Conservation (phyloP, 2,113 vertebrate genomes). For the Tautogolabrus adspersus region DNA sequence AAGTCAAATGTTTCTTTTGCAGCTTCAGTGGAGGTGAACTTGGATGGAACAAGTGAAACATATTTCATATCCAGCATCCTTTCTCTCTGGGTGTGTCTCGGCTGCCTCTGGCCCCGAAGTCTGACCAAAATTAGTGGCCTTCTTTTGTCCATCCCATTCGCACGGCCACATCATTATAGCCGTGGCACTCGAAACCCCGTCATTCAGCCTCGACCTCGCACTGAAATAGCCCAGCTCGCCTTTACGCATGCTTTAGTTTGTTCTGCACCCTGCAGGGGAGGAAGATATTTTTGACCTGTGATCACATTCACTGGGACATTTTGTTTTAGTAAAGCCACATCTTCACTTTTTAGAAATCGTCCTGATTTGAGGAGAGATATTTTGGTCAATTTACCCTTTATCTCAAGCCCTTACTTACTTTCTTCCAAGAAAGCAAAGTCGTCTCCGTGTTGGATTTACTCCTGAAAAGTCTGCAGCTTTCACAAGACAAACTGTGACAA, state of each 20-base stretch:
- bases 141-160: slow-evolving; percentile 74
- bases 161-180: slow-evolving; percentile 82
- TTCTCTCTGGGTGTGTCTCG: slow-evolving; percentile 78
- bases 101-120: slow-evolving; percentile 61
- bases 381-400: background rate
- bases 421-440: too few species aligned
- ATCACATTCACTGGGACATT: slow-evolving; percentile 36
- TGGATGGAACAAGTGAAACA: slow-evolving; percentile 13
- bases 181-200: slow-evolving; percentile 65
- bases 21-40: slow-evolving; percentile 38
- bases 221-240: slow-evolving; percentile 70
- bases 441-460: background rate
- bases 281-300: slow-evolving; percentile 44
- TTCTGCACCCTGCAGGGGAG: slow-evolving; percentile 12
- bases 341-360: background rate
- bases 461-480: background rate
- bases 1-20: background rate
- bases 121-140: slow-evolving; percentile 84
- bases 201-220: slow-evolving; percentile 72
- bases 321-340: slow-evolving; percentile 34
- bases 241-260: slow-evolving; percentile 24
- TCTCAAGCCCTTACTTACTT: background rate
- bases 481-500: background rate
- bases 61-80: slow-evolving; percentile 52
- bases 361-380: background rate